phyloP scores from a whole-genome alignment of 2,888 invertebrate species.

The Sesamia inferens region DNA sequence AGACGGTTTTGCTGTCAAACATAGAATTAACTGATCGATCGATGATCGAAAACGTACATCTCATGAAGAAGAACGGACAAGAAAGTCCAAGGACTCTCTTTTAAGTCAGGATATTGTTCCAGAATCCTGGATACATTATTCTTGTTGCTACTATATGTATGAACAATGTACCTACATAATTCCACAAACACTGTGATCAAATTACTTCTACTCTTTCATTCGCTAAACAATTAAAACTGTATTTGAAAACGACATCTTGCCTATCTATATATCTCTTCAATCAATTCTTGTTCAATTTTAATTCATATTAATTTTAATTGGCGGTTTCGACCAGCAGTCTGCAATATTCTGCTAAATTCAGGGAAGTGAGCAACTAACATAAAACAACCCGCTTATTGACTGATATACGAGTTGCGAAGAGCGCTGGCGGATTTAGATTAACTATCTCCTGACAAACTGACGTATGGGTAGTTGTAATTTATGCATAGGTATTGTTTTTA shows the following conservation, averaged over 20 bases:
- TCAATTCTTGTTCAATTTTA: not conserved
- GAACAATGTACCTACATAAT: too few relatives aligned
- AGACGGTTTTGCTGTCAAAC: too few relatives aligned
- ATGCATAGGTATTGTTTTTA: not conserved
- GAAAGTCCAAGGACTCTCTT: too few relatives aligned
- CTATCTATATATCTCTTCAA: not conserved
- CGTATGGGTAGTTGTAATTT: not conserved
- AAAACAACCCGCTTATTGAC: slow-evolving; percentile 20
- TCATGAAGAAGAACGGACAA: too few relatives aligned
- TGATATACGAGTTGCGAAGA: slow-evolving; percentile 39
- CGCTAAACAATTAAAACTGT: not conserved
- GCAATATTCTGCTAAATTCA: slow-evolving; percentile 32
- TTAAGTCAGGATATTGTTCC: too few relatives aligned
- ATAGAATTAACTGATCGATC: too few relatives aligned
- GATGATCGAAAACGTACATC: too few relatives aligned
- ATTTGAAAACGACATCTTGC: not conserved
- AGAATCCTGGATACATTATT: too few relatives aligned
- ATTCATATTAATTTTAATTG: slow-evolving; percentile 27
- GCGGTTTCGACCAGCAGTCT: slow-evolving; percentile 8
- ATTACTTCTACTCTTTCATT: not conserved
- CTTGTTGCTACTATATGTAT: too few relatives aligned
- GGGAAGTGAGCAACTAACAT: slow-evolving; percentile 16
- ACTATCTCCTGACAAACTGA: slow-evolving; percentile 17
- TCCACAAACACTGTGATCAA: not conserved
- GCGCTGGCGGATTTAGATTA: slow-evolving; percentile 8